Evolutionary conservation across 2,888 invertebrate genomes (phyloP).

Genomic region (Caradrina clavipalpis): DNA sequence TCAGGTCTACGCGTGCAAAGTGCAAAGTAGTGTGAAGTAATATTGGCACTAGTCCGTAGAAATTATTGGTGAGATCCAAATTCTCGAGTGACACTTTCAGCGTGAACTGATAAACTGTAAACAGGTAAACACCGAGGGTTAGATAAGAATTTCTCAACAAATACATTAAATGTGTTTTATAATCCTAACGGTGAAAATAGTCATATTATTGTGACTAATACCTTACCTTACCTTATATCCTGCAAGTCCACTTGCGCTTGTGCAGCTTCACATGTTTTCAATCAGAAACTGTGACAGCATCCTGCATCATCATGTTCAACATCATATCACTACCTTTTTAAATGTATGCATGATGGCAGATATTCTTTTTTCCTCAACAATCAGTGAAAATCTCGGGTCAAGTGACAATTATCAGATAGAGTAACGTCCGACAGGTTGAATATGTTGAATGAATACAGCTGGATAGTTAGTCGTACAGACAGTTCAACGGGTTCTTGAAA

Average conservation of each 20-base stretch:
- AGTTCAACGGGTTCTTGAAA: neutral
- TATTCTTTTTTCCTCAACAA: no score
- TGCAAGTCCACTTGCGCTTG: neutral
- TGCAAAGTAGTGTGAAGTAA: conserved; percentile 29
- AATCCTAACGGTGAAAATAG: conserved; percentile 20
- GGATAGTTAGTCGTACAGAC: neutral
- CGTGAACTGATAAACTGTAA: conserved; percentile 41
- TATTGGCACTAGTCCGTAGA: conserved; percentile 35
- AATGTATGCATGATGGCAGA: neutral
- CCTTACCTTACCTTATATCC: conserved; percentile 1
- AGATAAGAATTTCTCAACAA: conserved; percentile 51
- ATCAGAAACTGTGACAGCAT: conserved; percentile 2
- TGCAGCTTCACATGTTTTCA: neutral
- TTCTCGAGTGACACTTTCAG: conserved; percentile 39
- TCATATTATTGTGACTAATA: neutral
- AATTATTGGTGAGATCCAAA: conserved; percentile 46
- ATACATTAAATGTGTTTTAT: conserved; percentile 1
- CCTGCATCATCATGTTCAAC: neutral
- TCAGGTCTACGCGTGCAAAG: conserved; percentile 30
- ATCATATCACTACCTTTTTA: neutral
- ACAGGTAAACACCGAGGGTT: conserved; percentile 28
- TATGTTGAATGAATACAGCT: no score
- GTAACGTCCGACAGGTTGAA: neutral
- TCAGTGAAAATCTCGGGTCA: no score
- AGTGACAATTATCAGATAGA: neutral